Percentiles rank a stretch among this genome's conserved stretches.
Evolutionary conservation across 2,888 invertebrate species (phyloP).

Genomic region (Caenorhabditis imperialis): DNA sequence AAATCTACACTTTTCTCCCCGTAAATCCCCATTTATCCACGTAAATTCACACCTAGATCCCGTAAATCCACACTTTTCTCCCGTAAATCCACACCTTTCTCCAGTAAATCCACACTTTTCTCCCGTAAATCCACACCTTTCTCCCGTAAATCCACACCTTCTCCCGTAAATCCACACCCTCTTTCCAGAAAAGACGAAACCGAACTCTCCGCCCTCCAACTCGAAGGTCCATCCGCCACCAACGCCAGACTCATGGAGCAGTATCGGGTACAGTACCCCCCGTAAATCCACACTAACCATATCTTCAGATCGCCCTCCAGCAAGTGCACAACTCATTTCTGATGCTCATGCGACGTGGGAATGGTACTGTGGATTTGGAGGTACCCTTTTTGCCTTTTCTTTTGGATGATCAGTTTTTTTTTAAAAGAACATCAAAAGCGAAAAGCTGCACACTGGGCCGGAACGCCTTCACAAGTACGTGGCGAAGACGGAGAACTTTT

Average conservation of each 20-base stretch:
- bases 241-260: constrained; percentile 21
- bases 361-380: constrained; percentile 17
- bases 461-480: constrained; percentile 31
- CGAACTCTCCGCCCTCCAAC: constrained; percentile 6
- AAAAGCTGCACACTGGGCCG: constrained; percentile 19
- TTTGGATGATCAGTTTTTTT: neutral
- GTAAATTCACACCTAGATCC: no score
- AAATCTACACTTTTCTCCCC: no score
- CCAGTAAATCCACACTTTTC: no score
- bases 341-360: constrained; percentile 36
- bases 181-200: constrained; percentile 33
- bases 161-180: no score
- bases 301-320: constrained; percentile 25
- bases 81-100: no score
- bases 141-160: no score
- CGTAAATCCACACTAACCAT: neutral
- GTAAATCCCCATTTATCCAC: no score
- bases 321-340: constrained; percentile 15
- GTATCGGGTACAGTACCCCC: constrained; percentile 5
- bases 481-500: constrained; percentile 26
- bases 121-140: no score
- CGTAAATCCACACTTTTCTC: no score
- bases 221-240: constrained; percentile 5
- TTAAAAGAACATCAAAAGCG: constrained; percentile 23
- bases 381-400: neutral